Conservation (phyloP, 2,888 invertebrate species). For the Pammene aurita region DNA sequence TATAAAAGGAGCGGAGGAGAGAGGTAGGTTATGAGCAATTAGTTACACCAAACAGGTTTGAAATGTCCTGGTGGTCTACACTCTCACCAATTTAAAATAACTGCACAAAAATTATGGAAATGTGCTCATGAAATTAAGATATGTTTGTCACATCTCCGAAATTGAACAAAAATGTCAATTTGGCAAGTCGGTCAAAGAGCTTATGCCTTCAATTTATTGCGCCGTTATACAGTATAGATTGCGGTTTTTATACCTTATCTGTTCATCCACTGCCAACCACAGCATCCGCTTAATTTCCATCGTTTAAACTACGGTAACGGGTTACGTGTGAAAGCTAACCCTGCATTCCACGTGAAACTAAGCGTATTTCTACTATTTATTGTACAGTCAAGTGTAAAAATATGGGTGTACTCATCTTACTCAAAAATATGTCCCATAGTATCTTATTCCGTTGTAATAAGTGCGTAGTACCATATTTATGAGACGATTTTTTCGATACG, state of each 20-base stretch:
- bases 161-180: slow-evolving; percentile 44
- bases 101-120: slow-evolving; percentile 8
- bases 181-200: slow-evolving; percentile 44
- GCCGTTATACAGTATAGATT: slow-evolving; percentile 48
- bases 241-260: slow-evolving; percentile 48
- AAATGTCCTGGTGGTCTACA: slow-evolving; percentile 3
- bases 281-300: slow-evolving; percentile 46
- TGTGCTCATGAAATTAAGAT: slow-evolving; percentile 49
- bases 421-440: no score
- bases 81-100: background rate
- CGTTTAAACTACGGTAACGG: slow-evolving; percentile 52
- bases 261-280: slow-evolving; percentile 41
- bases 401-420: no score
- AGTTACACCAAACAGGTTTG: background rate
- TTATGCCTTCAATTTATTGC: slow-evolving; percentile 47
- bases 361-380: background rate
- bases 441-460: no score
- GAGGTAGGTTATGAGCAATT: no score
- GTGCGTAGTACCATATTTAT: no score
- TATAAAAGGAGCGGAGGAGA: no score
- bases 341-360: background rate
- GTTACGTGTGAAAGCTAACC: slow-evolving; percentile 48
- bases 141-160: slow-evolving; percentile 44
- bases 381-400: no score
- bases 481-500: no score